Conservation (phyloP, 1,140 invertebrate genomes). For the Capitella teleta region DNA sequence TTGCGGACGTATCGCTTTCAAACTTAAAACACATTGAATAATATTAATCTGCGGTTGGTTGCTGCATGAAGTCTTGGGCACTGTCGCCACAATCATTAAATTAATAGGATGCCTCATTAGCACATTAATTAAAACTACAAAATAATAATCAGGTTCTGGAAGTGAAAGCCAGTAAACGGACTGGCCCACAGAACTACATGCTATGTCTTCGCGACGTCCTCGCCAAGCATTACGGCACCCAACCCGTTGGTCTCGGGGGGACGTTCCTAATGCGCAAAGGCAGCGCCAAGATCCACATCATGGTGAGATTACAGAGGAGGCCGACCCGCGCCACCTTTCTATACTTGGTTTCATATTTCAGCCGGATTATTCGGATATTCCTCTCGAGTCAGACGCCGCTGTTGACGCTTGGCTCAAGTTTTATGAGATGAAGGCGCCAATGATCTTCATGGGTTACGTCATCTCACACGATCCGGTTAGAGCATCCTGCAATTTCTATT, state of each 20-base stretch:
- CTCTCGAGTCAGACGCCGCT: slow-evolving; percentile 60
- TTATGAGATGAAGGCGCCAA: slow-evolving; percentile 74
- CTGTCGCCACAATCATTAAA: too few relatives aligned
- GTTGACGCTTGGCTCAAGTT: slow-evolving; percentile 81
- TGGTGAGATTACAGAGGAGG: slow-evolving; percentile 40
- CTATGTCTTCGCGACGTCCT: slow-evolving; percentile 65
- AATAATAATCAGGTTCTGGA: slow-evolving; percentile 75
- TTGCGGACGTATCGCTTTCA: too few relatives aligned
- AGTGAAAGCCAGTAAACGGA: slow-evolving; percentile 66
- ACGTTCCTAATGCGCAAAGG: slow-evolving; percentile 72
- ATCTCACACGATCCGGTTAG: slow-evolving; percentile 73
- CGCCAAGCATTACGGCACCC: slow-evolving; percentile 54
- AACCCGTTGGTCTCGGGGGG: slow-evolving; percentile 71
- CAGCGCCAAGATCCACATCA: slow-evolving; percentile 78
- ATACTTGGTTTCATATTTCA: slow-evolving; percentile 16
- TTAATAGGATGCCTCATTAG: too few relatives aligned
- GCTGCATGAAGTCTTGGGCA: too few relatives aligned
- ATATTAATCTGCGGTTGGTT: too few relatives aligned
- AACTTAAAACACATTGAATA: too few relatives aligned
- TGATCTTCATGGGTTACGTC: slow-evolving; percentile 75
- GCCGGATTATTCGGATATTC: slow-evolving; percentile 73
- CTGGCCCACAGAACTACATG: slow-evolving; percentile 69
- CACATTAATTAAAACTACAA: too few relatives aligned
- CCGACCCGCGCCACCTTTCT: not conserved
- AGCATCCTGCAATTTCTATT: slow-evolving; percentile 7